Percentiles rank a stretch among this genome's conserved stretches.
Conservation (phyloP, 2,888 invertebrate genomes). For the Melitaea athalia region DNA sequence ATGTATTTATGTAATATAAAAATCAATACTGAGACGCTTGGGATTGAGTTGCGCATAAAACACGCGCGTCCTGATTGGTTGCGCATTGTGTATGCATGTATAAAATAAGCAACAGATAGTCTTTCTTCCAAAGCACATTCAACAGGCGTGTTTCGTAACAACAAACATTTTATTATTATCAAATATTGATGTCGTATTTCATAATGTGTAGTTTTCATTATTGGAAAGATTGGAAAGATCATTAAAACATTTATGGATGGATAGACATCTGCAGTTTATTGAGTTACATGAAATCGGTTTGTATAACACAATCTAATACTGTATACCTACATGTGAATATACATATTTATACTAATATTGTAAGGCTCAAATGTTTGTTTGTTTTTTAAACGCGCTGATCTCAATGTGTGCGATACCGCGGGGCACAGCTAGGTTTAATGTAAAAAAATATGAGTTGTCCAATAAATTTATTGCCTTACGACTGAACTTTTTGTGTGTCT, state of each 20-base stretch:
- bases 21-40: neutral
- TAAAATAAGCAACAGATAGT: constrained; percentile 5
- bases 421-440: too few relatives aligned
- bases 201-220: neutral
- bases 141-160: neutral
- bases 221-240: neutral
- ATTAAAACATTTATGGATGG: neutral
- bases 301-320: neutral
- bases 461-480: too few relatives aligned
- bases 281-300: constrained; percentile 2
- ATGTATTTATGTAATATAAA: neutral
- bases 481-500: too few relatives aligned
- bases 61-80: constrained; percentile 4
- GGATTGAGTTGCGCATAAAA: constrained; percentile 1
- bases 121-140: neutral
- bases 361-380: too few relatives aligned
- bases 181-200: neutral
- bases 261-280: neutral
- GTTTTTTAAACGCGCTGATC: too few relatives aligned
- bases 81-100: neutral
- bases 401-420: too few relatives aligned
- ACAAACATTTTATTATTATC: neutral
- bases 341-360: too few relatives aligned
- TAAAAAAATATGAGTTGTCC: too few relatives aligned
- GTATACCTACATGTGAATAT: too few relatives aligned